Evolutionary conservation across 2,113 vertebrate species (phyloP).

Genomic region (Brienomyrus longianalis): DNA sequence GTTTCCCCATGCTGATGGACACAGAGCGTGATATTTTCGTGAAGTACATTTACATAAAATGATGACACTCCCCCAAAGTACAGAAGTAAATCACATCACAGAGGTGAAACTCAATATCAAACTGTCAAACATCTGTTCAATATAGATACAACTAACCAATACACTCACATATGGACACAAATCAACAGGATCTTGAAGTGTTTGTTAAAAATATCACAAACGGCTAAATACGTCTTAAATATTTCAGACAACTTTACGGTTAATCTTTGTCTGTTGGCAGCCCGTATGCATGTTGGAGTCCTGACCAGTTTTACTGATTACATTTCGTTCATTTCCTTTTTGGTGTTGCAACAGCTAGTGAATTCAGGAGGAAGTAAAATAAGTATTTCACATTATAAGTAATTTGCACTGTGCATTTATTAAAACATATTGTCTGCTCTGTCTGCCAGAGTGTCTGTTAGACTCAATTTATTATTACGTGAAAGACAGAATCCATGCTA

Average conservation of each 20-base stretch:
- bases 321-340: neutral
- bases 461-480: neutral
- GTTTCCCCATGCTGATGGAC: slow-evolving; percentile 90
- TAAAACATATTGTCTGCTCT: neutral
- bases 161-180: neutral
- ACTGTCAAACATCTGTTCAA: neutral
- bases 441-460: neutral
- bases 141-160: neutral
- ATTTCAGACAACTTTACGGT: neutral
- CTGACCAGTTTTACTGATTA: neutral
- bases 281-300: neutral
- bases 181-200: neutral
- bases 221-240: neutral
- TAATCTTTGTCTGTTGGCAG: neutral
- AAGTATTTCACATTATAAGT: neutral
- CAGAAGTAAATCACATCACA: no score
- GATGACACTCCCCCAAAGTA: neutral
- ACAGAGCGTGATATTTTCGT: slow-evolving; percentile 14
- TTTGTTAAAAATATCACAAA: neutral
- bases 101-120: neutral
- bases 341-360: neutral
- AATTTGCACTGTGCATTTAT: neutral
- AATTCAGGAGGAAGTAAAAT: neutral
- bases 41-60: neutral
- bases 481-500: neutral